Base-by-base conservation (phyloP, 2,113 vertebrate species). In the Sapajus apella region DNA sequence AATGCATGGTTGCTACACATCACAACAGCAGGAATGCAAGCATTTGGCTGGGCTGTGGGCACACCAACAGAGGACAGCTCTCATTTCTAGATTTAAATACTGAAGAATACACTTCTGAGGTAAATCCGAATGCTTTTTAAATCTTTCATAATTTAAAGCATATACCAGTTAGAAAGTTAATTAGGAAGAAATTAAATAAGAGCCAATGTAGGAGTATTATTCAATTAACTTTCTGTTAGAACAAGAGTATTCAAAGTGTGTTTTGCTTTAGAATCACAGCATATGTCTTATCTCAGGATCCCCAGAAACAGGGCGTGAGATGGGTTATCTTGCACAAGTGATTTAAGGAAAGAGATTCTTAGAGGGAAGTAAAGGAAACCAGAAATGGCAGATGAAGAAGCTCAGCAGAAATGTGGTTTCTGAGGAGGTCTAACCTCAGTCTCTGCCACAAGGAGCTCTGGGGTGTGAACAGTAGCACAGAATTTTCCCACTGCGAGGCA, bases 41-140 rank as follows among this genome's bases (percentile, higher is more conserved):
- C 21, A 98, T 99, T 95, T 99, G 99, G 99, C 97, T 99, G 87
- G 99, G 99, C 45, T 99, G 99, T 11, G 99, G 99, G 45, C 99
- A 98, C 93, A 98, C 92, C 66, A 99, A 98, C 82, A 97, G 96
- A 45, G 99, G 99, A 85, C 99, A 98, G 32, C 95, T 99, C 91
- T 98, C 99, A 0, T 98, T 98, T 56, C 97, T 99, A 64, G 98
- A 99, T 95, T 97, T 99, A 93, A 99, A 99, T 94, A 99, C 98
- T 30, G 98, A 98, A 95, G 98, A 61, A 30, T 97, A 98, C 91
- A 98, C 97, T 8, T 98, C 98, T 80, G 98, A 99, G 99, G 99
- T 99, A 99, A 2, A 84, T 97, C 6, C 7, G 12, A 76, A 10
- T 61, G 5, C 17, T 50, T 55, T 91, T 94, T 50, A 58, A 55